phyloP scores from a whole-genome alignment of 2,113 vertebrate genomes.

The Papio anubis region DNA sequence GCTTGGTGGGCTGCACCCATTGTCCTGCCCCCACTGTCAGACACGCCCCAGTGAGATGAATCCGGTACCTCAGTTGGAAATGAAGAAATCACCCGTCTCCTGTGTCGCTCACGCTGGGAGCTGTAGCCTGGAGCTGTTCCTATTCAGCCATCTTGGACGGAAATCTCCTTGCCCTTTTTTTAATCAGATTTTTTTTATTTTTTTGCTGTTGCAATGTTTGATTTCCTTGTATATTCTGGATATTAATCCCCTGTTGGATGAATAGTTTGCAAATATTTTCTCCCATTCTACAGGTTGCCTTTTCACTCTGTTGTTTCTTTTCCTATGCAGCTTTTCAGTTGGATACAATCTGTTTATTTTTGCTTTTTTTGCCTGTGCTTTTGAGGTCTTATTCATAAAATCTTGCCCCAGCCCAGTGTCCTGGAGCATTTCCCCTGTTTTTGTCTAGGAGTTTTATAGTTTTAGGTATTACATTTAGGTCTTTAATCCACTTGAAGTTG shows the following conservation, averaged over 20 bases:
- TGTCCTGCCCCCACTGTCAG: too few species aligned
- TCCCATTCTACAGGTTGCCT: not conserved
- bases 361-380: not conserved
- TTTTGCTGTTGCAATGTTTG: not conserved
- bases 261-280: not conserved
- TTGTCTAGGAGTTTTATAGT: not conserved
- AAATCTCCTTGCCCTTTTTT: not conserved
- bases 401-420: not conserved
- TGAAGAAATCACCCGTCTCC: too few species aligned
- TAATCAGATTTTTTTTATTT: not conserved
- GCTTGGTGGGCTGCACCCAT: too few species aligned
- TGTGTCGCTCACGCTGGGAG: too few species aligned
- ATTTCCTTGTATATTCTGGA: not conserved
- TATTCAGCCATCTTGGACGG: too few species aligned
- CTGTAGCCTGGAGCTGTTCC: too few species aligned
- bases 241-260: not conserved
- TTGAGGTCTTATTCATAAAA: not conserved
- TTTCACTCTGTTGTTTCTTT: not conserved
- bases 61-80: too few species aligned
- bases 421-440: not conserved
- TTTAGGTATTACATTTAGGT: not conserved
- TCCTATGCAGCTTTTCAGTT: not conserved
- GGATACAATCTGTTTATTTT: not conserved
- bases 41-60: too few species aligned
- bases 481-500: not conserved